Evolutionary conservation across 2,797 vertebrate genomes (phyloP), one percentile per base, ranked within the genome.

Genomic region (Pseudocheirus occidentalis): DNA sequence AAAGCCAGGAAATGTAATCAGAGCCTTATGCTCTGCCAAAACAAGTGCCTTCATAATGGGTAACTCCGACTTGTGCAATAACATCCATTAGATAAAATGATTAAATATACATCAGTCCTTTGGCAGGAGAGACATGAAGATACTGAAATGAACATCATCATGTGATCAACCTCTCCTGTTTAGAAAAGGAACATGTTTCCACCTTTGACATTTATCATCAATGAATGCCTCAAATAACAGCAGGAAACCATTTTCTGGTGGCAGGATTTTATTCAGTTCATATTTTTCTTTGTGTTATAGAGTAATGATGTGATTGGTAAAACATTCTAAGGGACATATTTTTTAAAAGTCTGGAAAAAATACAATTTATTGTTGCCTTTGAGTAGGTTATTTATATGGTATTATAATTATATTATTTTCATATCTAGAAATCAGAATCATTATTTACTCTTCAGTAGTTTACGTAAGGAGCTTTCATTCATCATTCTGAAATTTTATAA

Each of bases 81-180:
- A 55, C 92, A 97, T 97, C 97, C 98, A 98, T 98, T 98, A 98
- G 95, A 89, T 95, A 97, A 97, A 97, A 91, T 97, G 95, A 98
- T 98, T 97, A 98, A 98, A 98, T 96, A 98, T 98, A 93, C 96
- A 98, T 98, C 96, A 98, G 97, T 54, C 92, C 57, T 96, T 96
- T 97, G 97, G 96, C 97, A 97, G 92, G 94, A 94, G 14, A 97
- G 95, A 91, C 62, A 52, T 90, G 57, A 93, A 95, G 94, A 93
- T 92, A 91, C 12, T 96, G 50, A 94, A 96, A 12, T 16, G 52
- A 94, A 59, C 92, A 62, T 57, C 24, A 16, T 66, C 94, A 94
- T 1, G 5, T 95, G 91, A 93, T 90, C 90, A 10, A 10, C 66
- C 46, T 96, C 58, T 94, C 46, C 57, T 94, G 46, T 90, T 96